Evolutionary conservation across 2,797 vertebrate species (phyloP).

Genomic region (Amazona finschi): DNA sequence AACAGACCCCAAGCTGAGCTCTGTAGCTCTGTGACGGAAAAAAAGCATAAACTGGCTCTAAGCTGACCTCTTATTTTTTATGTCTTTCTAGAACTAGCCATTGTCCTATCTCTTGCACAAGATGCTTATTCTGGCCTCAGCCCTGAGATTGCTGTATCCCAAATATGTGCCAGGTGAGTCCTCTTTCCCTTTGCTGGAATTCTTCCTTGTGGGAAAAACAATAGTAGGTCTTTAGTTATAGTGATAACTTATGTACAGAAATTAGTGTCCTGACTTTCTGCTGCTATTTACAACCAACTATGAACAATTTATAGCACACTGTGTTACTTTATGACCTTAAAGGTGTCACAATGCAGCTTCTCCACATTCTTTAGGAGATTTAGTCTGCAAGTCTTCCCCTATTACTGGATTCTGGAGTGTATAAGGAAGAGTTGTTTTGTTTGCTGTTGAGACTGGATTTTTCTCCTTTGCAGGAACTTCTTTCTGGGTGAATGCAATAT

Average conservation of each 20-base stretch:
- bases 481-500: neutral
- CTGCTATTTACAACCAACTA: neutral
- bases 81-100: neutral
- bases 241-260: neutral
- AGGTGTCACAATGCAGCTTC: neutral
- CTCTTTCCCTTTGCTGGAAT: neutral
- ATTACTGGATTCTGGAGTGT: neutral
- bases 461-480: neutral
- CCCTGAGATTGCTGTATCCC: neutral
- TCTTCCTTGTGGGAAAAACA: neutral
- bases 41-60: neutral
- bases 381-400: neutral
- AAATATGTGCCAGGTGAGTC: neutral
- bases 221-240: neutral
- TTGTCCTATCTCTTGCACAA: neutral
- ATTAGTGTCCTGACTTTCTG: neutral
- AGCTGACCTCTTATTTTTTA: neutral
- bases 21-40: neutral
- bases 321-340: neutral
- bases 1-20: neutral
- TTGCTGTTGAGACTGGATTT: neutral
- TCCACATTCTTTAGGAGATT: neutral
- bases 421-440: neutral
- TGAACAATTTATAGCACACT: neutral
- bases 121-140: neutral